Base-by-base conservation (phyloP, 1,140 invertebrate species). In the Monochamus saltuarius region DNA sequence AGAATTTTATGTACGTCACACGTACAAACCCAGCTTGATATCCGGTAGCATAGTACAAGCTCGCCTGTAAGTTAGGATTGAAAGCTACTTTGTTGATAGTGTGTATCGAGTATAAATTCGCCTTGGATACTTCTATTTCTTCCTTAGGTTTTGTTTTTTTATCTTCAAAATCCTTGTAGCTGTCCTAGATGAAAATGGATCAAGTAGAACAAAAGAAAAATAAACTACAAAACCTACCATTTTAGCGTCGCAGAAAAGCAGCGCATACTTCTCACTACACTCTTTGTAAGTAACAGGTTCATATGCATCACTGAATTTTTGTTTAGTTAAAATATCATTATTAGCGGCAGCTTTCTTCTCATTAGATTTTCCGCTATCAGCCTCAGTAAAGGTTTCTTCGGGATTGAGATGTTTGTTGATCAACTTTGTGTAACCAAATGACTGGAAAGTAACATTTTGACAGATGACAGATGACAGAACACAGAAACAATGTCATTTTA, bases 11-110 rank as follows among this genome's bases (percentile, higher is more conserved):
- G 35, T 55, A 47, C 56, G 58, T 65, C 13, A 73, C 34, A 56
- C 70, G 60, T 2, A 74, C 52, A 39, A 74, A 70, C 17, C 73
- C 73, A 7, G 64, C 62, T 56, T 74, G 71, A 61, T 73, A 71
- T 14, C 73, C 73, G 39, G 49, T 52, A n/a, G 67, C 67, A 38
- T 61, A 73, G 62, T 66, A 70, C 10, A 51, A 34, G 49, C 50
- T 66, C 2, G 69, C 61, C 37, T 70, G 54, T 13, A 36, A 9
- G 55, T 74, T 74, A 17, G 69, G 69, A 65, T 74, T 74, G 34
- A 66, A 56, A 22, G 43, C 57, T 17, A 71, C 53, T 61, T 69
- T 74, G 16, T 60, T 73, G 40, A 73, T 57, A 8, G 59, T 37
- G 45, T 65, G 58, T 22, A 74, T 38, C 1, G 69, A 61, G 52